Base-by-base conservation (phyloP, 2,113 vertebrate genomes). In the Rhinopomastus cyanomelas region DNA sequence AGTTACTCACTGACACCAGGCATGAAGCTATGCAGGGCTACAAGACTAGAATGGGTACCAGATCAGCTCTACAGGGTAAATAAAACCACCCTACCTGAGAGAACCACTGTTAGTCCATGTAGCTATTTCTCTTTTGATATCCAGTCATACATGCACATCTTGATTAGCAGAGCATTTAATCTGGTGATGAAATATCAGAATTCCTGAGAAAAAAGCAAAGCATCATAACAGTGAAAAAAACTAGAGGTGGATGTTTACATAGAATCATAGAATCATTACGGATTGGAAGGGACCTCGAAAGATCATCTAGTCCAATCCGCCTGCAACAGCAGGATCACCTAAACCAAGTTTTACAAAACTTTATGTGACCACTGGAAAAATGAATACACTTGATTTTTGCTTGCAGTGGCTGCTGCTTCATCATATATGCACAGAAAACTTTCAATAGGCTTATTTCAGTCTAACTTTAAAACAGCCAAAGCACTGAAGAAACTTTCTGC, bases 221-320 rank as follows among this genome's bases (percentile, higher is more conserved):
- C 15, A 51, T 6, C 15, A 19, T 5, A 3, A 10, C 9, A 9
- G 32, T 76, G 46, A 68, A 57, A n/a, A 20, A 57, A 34, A 8
- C 4, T 62, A 10, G 44, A 57, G 27, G 6, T 12, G 23, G 23
- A 36, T 1, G 0, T 61, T n/a, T n/a, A n/a, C n/a, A n/a, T n/a
- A n/a, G n/a, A n/a, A n/a, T n/a, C n/a, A n/a, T n/a, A n/a, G n/a
- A n/a, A n/a, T n/a, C n/a, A n/a, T n/a, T n/a, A n/a, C n/a, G n/a
- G n/a, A n/a, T n/a, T n/a, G n/a, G n/a, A n/a, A n/a, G n/a, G n/a
- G n/a, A n/a, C n/a, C n/a, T n/a, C n/a, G n/a, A n/a, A n/a, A n/a
- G n/a, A n/a, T n/a, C n/a, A n/a, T n/a, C n/a, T n/a, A n/a, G n/a
- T n/a, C n/a, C n/a, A n/a, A n/a, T n/a, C n/a, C n/a, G n/a, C n/a